phyloP scores from a whole-genome alignment of 2,888 invertebrate species.

The Helobdella robusta region DNA sequence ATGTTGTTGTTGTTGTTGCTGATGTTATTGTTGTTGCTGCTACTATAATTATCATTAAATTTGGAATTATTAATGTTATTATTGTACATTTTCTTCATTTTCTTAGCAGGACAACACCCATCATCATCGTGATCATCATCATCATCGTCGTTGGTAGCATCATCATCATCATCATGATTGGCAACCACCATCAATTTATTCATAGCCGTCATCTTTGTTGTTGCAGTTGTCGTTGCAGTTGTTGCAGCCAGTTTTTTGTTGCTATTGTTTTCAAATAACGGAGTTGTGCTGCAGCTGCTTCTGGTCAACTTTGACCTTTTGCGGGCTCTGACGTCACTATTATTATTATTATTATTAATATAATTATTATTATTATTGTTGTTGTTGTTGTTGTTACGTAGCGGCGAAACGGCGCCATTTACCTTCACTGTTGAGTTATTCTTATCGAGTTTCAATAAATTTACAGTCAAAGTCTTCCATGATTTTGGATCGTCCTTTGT shows the following conservation, averaged over 20 bases:
- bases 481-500: background rate
- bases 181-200: background rate
- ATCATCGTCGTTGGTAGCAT: background rate
- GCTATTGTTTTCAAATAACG: background rate
- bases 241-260: background rate
- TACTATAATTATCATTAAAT: no score
- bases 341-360: conserved; percentile 2
- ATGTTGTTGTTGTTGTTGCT: no score
- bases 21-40: no score
- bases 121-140: background rate
- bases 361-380: conserved; percentile 9
- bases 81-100: no score
- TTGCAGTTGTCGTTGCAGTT: background rate
- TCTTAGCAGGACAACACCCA: background rate
- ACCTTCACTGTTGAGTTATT: no score
- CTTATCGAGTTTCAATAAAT: no score
- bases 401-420: no score
- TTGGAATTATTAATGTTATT: no score
- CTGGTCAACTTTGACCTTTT: background rate
- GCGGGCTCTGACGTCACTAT: background rate
- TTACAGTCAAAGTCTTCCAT: background rate
- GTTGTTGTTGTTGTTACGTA: background rate
- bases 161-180: background rate
- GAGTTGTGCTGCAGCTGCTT: background rate
- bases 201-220: background rate